Conservation (phyloP, 2,888 invertebrate genomes). For the Dione vanillae region DNA sequence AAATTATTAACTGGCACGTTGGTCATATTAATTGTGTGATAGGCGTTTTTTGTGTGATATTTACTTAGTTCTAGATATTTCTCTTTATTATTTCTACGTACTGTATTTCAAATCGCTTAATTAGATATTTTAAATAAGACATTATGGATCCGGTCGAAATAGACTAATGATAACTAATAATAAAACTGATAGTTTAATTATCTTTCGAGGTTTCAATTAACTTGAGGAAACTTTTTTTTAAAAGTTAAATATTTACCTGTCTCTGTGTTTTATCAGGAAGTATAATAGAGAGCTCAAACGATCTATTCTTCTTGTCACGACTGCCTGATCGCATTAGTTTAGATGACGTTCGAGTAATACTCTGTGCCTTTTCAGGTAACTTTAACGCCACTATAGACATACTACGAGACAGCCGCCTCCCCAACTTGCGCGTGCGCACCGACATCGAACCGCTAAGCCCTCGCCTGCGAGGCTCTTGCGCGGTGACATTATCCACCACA, state of each 20-base stretch:
- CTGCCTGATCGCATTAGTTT: slow-evolving; percentile 84
- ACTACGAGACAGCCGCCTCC: slow-evolving; percentile 81
- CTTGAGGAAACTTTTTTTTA: not conserved
- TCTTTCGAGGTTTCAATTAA: slow-evolving; percentile 12
- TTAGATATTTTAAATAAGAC: not conserved
- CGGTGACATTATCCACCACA: slow-evolving; percentile 61
- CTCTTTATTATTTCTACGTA: too few species aligned
- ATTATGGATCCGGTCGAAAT: not conserved
- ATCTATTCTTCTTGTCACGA: slow-evolving; percentile 83
- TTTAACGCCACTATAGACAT: slow-evolving; percentile 83
- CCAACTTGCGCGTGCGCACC: slow-evolving; percentile 77
- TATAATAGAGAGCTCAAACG: slow-evolving; percentile 86
- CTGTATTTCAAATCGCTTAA: too few species aligned
- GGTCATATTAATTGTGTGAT: too few species aligned
- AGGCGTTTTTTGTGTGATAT: not conserved
- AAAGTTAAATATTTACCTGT: slow-evolving; percentile 75
- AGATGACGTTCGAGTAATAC: slow-evolving; percentile 84
- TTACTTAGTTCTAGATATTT: not conserved
- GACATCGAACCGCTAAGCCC: slow-evolving; percentile 80
- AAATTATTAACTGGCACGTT: too few species aligned
- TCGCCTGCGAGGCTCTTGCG: slow-evolving; percentile 64
- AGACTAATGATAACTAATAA: too few species aligned
- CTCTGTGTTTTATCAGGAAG: slow-evolving; percentile 87
- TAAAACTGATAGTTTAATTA: slow-evolving; percentile 26
- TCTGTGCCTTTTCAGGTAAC: slow-evolving; percentile 84